phyloP scores from a whole-genome alignment of 2,113 vertebrate genomes.

The Marcusenius ussheri region DNA sequence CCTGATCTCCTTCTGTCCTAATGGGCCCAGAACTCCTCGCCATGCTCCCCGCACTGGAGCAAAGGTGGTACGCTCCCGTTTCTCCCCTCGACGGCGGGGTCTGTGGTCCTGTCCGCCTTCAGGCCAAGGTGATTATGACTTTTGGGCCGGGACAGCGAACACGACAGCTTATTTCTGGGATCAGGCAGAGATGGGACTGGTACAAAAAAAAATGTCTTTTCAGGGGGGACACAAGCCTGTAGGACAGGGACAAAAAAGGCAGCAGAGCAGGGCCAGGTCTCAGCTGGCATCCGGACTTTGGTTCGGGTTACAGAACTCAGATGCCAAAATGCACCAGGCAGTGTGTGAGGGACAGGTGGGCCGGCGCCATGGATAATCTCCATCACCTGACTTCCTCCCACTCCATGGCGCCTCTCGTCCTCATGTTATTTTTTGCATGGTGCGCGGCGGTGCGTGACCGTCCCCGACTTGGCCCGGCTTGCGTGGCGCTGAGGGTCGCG shows the following conservation, averaged over 20 bases:
- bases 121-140: conserved; percentile 9
- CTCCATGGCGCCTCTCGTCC: not conserved
- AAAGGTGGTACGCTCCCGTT: not conserved
- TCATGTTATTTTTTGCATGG: not conserved
- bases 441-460: not conserved
- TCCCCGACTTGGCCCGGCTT: not conserved
- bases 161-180: not conserved
- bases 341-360: not conserved
- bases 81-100: not conserved
- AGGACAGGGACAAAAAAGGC: not conserved
- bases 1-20: not conserved
- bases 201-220: not conserved
- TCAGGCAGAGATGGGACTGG: not conserved
- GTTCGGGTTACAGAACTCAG: not conserved
- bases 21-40: not conserved
- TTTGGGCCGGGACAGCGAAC: not conserved
- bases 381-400: not conserved
- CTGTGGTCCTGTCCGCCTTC: not conserved
- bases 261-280: not conserved
- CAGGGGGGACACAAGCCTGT: not conserved
- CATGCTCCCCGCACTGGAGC: not conserved
- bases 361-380: not conserved
- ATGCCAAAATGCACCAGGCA: not conserved
- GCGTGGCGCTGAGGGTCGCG: not conserved
- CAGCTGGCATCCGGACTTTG: not conserved